A percentile compares a stretch with the other conserved stretches of the same genome.
phyloP scores from a whole-genome alignment of 2,888 invertebrate genomes.

The Drosophila anomelani region DNA sequence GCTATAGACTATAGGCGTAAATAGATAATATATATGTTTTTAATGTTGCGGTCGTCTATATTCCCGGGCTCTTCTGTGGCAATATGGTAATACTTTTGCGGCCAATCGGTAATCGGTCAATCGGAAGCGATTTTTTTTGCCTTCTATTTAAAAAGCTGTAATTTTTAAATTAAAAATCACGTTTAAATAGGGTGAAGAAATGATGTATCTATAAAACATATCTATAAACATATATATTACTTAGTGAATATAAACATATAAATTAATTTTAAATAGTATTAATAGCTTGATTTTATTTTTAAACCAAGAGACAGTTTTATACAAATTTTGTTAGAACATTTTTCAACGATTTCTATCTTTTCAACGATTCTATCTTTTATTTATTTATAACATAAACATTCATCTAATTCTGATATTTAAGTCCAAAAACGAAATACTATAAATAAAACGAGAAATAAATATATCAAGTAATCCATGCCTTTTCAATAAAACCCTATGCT shows the following conservation, averaged over 20 bases:
- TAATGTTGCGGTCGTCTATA: slow-evolving; percentile 19
- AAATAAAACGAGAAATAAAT: no score
- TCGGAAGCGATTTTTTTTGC: background rate
- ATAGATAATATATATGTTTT: slow-evolving; percentile 18
- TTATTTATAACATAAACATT: no score
- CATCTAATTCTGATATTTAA: no score
- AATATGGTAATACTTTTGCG: slow-evolving; percentile 4
- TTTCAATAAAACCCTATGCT: background rate
- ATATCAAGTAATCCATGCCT: background rate
- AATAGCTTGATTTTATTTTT: background rate
- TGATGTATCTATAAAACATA: no score
- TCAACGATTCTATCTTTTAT: no score
- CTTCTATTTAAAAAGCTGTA: background rate
- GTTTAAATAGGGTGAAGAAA: no score
- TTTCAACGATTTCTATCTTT: no score
- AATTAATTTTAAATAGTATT: no score
- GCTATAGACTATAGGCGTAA: background rate
- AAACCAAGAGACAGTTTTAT: background rate
- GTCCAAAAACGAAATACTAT: no score
- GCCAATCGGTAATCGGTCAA: slow-evolving; percentile 10
- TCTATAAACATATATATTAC: no score
- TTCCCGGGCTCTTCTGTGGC: slow-evolving; percentile 17
- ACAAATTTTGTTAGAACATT: background rate
- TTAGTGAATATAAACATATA: no score
- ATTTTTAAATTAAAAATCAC: background rate